Conservation (phyloP, 1,140 invertebrate genomes). For the Potamilus streckersoni region DNA sequence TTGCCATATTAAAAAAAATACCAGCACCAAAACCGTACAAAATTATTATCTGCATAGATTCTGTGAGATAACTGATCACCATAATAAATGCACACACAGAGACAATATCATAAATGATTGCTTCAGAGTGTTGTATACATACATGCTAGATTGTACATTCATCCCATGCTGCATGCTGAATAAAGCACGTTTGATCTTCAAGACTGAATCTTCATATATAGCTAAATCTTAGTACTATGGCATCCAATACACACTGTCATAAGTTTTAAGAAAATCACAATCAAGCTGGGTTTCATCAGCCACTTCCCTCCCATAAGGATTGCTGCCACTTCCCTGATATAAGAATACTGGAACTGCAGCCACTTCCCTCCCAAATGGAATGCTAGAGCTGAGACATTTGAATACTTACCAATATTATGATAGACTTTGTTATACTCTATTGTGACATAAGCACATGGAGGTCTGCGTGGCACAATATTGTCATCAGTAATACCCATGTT, state of each 20-base stretch:
- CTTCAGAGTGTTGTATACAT: too few species aligned
- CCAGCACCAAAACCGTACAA: too few species aligned
- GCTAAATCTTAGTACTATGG: background rate
- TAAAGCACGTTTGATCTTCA: background rate
- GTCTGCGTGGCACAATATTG: slow-evolving; percentile 8
- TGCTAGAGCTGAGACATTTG: background rate
- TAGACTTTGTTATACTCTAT: slow-evolving; percentile 58
- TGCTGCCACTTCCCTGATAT: background rate
- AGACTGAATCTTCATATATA: background rate
- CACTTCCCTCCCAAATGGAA: background rate
- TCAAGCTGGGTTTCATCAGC: too few species aligned
- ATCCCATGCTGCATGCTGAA: too few species aligned
- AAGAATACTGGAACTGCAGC: background rate
- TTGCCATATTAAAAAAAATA: too few species aligned
- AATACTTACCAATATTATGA: slow-evolving; percentile 46
- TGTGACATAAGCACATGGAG: slow-evolving; percentile 35
- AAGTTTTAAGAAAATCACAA: too few species aligned
- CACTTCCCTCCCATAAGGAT: background rate
- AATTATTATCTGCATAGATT: too few species aligned
- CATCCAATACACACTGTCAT: background rate
- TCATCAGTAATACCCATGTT: slow-evolving; percentile 26
- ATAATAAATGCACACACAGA: too few species aligned
- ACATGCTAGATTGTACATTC: too few species aligned
- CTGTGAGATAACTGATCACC: too few species aligned
- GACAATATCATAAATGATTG: too few species aligned